phyloP scores from a whole-genome alignment of 2,888 invertebrate genomes.

The Panzeria rudis region DNA sequence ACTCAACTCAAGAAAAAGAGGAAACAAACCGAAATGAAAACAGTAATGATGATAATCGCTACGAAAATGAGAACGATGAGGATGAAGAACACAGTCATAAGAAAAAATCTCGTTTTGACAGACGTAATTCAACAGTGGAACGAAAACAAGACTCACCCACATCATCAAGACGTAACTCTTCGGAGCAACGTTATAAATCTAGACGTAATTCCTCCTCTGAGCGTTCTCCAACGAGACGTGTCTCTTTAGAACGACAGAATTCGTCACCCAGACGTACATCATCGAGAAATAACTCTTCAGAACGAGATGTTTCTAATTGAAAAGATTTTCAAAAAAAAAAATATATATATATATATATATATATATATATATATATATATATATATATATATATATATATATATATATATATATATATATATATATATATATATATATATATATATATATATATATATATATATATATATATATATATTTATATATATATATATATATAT shows the following conservation, averaged over 20 bases:
- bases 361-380: no score
- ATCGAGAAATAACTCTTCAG: conserved; percentile 54
- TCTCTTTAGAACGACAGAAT: conserved; percentile 31
- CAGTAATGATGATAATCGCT: conserved; percentile 36
- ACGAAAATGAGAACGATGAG: conserved; percentile 31
- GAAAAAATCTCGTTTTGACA: conserved; percentile 75
- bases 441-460: no score
- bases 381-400: no score
- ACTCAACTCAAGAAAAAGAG: conserved; percentile 21
- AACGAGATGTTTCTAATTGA: conserved; percentile 61
- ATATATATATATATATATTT: no score
- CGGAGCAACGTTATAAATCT: conserved; percentile 25
- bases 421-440: no score
- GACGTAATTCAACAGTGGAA: conserved; percentile 38
- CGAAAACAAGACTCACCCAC: neutral
- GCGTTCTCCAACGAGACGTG: conserved; percentile 27
- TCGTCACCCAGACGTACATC: conserved; percentile 33
- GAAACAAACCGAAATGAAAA: conserved; percentile 6
- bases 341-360: no score
- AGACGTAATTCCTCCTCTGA: conserved; percentile 51
- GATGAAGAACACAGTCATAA: neutral
- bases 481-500: no score
- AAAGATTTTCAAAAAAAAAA: neutral
- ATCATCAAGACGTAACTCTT: conserved; percentile 45
- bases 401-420: no score